Evolutionary conservation across 2,113 vertebrate species (phyloP).

Genomic region (Sinocyclocheilus rhinocerous): DNA sequence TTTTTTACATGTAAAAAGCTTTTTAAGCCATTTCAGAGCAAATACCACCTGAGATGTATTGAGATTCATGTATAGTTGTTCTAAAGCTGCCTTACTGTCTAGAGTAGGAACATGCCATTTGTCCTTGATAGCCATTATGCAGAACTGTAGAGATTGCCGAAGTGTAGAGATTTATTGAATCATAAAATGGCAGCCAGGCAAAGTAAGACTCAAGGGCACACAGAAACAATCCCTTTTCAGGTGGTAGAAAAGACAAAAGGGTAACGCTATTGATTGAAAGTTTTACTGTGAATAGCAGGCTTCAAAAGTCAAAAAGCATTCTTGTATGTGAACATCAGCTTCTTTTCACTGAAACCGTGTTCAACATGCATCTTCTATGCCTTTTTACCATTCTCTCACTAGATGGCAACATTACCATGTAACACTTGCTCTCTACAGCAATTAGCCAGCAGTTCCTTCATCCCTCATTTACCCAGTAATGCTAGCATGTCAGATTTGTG

Average conservation of each 20-base stretch:
- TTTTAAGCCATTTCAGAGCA: not conserved
- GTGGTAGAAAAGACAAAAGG: not conserved
- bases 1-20: not conserved
- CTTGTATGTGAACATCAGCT: not conserved
- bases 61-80: not conserved
- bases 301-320: not conserved
- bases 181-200: not conserved
- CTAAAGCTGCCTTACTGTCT: not conserved
- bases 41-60: not conserved
- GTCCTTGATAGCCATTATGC: slow-evolving; percentile 3
- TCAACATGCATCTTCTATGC: not conserved
- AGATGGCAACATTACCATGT: slow-evolving; percentile 56
- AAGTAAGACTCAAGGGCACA: slow-evolving; percentile 32
- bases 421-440: not conserved
- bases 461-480: not conserved
- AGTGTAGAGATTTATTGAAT: slow-evolving; percentile 3
- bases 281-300: not conserved
- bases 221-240: not conserved
- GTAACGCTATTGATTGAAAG: not conserved
- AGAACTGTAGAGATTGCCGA: not conserved
- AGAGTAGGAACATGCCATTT: slow-evolving; percentile 18
- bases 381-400: slow-evolving; percentile 48
- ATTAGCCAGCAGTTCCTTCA: slow-evolving; percentile 7
- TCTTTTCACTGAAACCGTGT: too few species aligned
- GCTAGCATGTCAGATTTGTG: not conserved